phyloP scores from a whole-genome alignment of 92 coral and sea anemone species.

The Umimayanthus chanpuru region DNA sequence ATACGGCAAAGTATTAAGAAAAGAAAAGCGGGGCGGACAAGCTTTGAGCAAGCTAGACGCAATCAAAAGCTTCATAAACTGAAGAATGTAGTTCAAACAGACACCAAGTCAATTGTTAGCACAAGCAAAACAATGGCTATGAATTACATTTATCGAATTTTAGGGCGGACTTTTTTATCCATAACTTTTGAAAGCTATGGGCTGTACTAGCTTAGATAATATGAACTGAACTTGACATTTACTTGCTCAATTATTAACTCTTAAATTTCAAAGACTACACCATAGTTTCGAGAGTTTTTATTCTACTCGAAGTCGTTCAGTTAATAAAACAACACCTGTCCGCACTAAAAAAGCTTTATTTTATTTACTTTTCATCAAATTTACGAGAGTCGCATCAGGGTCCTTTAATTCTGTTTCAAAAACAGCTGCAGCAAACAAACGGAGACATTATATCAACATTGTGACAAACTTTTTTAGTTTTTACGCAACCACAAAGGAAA shows the following conservation, averaged over 20 bases:
- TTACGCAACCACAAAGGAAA: background rate
- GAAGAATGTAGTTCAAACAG: slow-evolving; percentile 13
- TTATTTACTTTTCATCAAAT: slow-evolving; percentile 37
- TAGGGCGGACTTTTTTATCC: background rate
- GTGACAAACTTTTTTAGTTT: background rate
- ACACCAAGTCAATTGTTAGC: slow-evolving; percentile 1
- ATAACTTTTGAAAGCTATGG: background rate
- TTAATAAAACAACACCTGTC: slow-evolving; percentile 23
- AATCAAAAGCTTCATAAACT: slow-evolving; percentile 12
- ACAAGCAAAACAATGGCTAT: background rate
- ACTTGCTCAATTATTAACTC: background rate
- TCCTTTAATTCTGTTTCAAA: background rate
- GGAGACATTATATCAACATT: background rate
- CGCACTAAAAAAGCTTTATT: background rate
- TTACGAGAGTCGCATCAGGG: background rate
- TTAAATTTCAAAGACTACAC: background rate
- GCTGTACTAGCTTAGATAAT: background rate
- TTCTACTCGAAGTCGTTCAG: background rate
- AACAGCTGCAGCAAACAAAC: background rate
- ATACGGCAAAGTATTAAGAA: background rate
- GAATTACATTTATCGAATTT: background rate
- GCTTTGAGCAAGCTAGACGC: background rate
- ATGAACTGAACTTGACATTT: background rate
- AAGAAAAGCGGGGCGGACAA: background rate
- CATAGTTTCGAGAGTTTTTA: slow-evolving; percentile 1